Conservation (phyloP, 2,888 invertebrate species). For the Apamea monoglypha region DNA sequence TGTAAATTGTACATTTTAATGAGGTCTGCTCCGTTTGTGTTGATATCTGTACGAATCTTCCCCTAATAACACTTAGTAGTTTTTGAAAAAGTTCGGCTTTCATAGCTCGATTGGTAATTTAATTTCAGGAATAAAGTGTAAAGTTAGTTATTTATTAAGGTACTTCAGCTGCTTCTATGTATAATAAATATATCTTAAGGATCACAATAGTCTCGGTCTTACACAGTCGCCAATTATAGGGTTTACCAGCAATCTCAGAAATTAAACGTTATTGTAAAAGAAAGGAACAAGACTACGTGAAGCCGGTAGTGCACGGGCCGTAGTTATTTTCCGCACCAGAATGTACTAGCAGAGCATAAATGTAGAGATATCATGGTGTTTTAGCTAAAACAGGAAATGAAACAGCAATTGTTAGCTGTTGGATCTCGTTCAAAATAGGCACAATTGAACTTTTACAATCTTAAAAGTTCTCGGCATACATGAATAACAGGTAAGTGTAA, state of each 20-base stretch:
- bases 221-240: too few relatives aligned
- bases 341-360: conserved; percentile 1
- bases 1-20: too few relatives aligned
- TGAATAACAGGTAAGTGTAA: neutral
- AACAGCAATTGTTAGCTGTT: neutral
- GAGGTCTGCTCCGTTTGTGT: too few relatives aligned
- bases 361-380: neutral
- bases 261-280: neutral
- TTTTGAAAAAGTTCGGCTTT: too few relatives aligned
- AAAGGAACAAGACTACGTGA: neutral
- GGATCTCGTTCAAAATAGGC: neutral
- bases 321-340: neutral
- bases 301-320: neutral
- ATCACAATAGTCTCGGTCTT: too few relatives aligned
- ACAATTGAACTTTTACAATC: neutral
- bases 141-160: too few relatives aligned
- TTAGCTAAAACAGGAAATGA: neutral
- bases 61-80: neutral
- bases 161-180: too few relatives aligned
- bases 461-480: too few relatives aligned
- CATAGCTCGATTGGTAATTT: too few relatives aligned
- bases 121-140: too few relatives aligned
- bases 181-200: too few relatives aligned
- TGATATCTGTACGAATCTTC: neutral
- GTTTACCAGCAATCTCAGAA: too few relatives aligned